phyloP scores from a whole-genome alignment of 2,113 vertebrate genomes.

The Gymnorhina tibicen region DNA sequence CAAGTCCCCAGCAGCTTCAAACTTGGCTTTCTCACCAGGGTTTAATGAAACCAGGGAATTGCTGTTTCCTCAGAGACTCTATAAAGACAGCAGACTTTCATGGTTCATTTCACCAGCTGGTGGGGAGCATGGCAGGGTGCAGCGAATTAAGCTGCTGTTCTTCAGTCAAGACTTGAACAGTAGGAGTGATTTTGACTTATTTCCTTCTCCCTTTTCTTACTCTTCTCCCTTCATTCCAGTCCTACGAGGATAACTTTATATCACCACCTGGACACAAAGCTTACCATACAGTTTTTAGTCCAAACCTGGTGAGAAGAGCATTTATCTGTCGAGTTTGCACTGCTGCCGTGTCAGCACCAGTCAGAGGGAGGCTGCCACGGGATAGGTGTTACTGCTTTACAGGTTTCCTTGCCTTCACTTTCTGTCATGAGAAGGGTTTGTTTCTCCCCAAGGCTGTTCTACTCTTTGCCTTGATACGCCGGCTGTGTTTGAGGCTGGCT shows the following conservation, averaged over 20 bases:
- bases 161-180: neutral
- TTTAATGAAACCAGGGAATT: conserved; percentile 65
- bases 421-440: neutral
- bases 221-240: neutral
- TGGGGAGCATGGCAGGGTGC: neutral
- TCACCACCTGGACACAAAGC: neutral
- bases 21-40: conserved; percentile 84
- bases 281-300: neutral
- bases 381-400: neutral
- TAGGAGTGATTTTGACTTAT: neutral
- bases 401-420: neutral
- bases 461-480: neutral
- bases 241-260: neutral
- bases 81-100: neutral
- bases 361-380: neutral
- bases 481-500: neutral
- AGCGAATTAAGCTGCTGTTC: neutral
- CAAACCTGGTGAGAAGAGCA: neutral
- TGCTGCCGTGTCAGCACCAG: neutral
- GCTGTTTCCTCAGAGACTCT: neutral
- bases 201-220: neutral
- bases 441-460: neutral
- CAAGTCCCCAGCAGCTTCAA: conserved; percentile 91
- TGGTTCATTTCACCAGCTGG: neutral
- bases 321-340: neutral